Evolutionary conservation across 2,888 invertebrate species (phyloP).

Genomic region (Stenoptilia bipunctidactyla): DNA sequence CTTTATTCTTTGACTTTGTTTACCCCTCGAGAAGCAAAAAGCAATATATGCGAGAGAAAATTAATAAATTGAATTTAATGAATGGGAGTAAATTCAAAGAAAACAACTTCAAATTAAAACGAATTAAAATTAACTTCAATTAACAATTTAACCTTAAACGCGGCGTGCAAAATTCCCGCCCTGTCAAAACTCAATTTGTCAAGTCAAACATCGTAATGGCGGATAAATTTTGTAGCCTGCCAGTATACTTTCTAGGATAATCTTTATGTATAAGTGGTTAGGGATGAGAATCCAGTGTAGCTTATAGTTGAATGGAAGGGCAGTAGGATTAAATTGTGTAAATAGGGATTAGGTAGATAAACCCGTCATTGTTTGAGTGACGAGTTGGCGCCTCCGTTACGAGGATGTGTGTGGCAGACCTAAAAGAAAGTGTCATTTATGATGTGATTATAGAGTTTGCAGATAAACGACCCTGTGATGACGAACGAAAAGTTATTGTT

Average conservation of each 20-base stretch:
- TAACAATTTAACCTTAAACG: slow-evolving; percentile 34
- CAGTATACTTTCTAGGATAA: slow-evolving; percentile 1
- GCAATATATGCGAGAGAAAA: too few relatives aligned
- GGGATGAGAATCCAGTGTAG: slow-evolving; percentile 31
- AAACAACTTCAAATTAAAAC: slow-evolving; percentile 28
- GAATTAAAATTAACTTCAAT: slow-evolving; percentile 29
- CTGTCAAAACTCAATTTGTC: slow-evolving; percentile 69
- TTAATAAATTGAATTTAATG: too few relatives aligned
- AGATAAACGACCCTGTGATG: too few relatives aligned
- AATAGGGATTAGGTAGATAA: slow-evolving; percentile 68
- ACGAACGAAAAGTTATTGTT: too few relatives aligned
- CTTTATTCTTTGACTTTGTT: too few relatives aligned
- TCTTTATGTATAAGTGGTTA: slow-evolving; percentile 30
- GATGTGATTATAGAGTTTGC: too few relatives aligned
- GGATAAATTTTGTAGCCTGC: slow-evolving; percentile 21
- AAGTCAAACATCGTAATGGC: slow-evolving; percentile 59
- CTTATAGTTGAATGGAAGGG: slow-evolving; percentile 21
- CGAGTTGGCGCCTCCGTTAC: slow-evolving; percentile 46
- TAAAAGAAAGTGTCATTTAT: slow-evolving; percentile 30
- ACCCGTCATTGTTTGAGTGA: slow-evolving; percentile 51
- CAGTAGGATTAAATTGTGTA: slow-evolving; percentile 61
- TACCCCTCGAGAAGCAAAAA: too few relatives aligned
- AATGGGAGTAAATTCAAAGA: slow-evolving; percentile 28
- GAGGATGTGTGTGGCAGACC: slow-evolving; percentile 42
- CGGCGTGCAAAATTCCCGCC: slow-evolving; percentile 45